Evolutionary conservation across 2,113 vertebrate genomes (phyloP).

Genomic region (Zingel zingel): DNA sequence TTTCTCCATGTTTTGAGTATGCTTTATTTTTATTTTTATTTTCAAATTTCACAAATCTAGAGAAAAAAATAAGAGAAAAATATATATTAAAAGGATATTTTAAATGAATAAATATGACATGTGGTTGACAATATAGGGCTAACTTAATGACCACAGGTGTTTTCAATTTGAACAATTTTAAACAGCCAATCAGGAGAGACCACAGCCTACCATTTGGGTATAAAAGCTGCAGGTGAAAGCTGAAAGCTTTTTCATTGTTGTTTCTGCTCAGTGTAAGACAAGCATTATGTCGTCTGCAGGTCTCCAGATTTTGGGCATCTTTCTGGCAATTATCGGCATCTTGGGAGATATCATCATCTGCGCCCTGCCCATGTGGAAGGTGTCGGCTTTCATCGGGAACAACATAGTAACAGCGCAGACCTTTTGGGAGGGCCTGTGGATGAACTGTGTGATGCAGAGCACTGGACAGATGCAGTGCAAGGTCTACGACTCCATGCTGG

Average conservation of each 20-base stretch:
- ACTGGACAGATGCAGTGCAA: conserved; percentile 91
- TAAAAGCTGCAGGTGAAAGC: conserved; percentile 32
- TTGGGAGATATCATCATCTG: conserved; percentile 85
- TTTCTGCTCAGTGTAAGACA: fast-evolving
- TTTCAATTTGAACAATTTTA: conserved; percentile 37
- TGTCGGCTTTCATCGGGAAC: conserved; percentile 87
- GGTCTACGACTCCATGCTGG: conserved; percentile 87
- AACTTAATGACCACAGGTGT: conserved; percentile 52
- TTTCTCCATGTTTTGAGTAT: background rate
- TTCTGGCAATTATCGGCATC: conserved; percentile 80
- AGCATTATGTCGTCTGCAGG: conserved; percentile 70
- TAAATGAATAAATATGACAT: background rate
- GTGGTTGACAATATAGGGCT: too few species aligned
- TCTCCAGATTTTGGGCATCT: conserved; percentile 80
- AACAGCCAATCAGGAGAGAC: conserved; percentile 59
- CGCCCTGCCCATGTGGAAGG: conserved; percentile 88
- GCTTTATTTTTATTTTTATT: background rate
- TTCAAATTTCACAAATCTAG: background rate
- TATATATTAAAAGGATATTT: background rate
- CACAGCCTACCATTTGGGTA: background rate
- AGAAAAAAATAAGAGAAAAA: background rate
- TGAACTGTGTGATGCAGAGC: conserved; percentile 88
- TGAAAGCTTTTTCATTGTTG: fast-evolving
- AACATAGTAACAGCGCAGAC: conserved; percentile 88
- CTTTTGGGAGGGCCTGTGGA: conserved; percentile 91